Percentiles rank a stretch among this genome's conserved stretches.
Evolutionary conservation across 2,888 invertebrate genomes (phyloP).

Genomic region (Andrena praecox): DNA sequence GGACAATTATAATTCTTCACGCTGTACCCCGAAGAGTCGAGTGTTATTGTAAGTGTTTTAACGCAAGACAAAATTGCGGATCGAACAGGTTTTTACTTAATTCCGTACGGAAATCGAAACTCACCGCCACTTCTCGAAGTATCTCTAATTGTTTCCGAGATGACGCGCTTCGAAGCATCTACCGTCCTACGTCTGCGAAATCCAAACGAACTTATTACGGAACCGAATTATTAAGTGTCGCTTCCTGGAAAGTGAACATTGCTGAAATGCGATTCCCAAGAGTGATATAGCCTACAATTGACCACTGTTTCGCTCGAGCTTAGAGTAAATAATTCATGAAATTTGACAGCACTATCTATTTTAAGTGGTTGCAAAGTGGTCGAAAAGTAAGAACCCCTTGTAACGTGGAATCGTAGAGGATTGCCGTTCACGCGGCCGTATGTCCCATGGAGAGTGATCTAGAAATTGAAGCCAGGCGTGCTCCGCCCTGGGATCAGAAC

Average conservation of each 20-base stretch:
- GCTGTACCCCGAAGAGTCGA: too few relatives aligned
- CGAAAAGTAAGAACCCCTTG: not conserved
- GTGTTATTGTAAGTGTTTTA: too few relatives aligned
- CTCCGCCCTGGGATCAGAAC: conserved; percentile 54
- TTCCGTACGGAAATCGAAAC: too few relatives aligned
- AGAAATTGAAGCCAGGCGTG: conserved; percentile 54
- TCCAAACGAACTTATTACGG: conserved; percentile 2
- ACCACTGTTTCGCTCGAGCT: not conserved
- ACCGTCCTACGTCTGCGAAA: not conserved
- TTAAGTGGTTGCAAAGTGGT: conserved; percentile 10
- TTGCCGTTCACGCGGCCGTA: conserved; percentile 65
- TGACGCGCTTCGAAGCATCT: too few relatives aligned
- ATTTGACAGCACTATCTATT: conserved; percentile 31
- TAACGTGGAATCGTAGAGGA: conserved; percentile 24
- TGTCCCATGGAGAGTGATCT: conserved; percentile 77
- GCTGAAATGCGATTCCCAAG: conserved; percentile 6
- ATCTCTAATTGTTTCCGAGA: too few relatives aligned
- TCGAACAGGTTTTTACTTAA: too few relatives aligned
- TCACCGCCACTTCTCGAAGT: too few relatives aligned
- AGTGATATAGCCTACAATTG: not conserved
- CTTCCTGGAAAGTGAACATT: conserved; percentile 1
- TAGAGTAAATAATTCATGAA: not conserved
- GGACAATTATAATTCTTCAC: too few relatives aligned
- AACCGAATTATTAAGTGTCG: not conserved
- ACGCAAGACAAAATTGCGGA: too few relatives aligned